These are phyloP conservation scores for Theocolax elegans DNA, from an alignment of 1,140 invertebrate species.

Conservation along the genomic window DNA sequence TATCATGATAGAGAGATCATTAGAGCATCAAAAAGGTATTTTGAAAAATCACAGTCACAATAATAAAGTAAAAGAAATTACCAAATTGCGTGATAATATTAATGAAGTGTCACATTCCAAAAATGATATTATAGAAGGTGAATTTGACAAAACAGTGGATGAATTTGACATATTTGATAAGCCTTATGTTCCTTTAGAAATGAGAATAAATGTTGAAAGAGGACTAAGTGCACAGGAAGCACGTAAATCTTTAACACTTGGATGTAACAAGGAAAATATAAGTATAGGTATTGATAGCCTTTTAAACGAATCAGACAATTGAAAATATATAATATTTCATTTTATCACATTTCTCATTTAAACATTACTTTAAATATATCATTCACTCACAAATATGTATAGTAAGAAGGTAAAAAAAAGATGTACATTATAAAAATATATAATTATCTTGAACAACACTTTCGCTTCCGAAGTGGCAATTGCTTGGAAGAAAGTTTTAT, in stretches of 20 bases:
- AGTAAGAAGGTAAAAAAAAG: too few species aligned
- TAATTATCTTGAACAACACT: neutral
- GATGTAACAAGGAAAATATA: conserved; percentile 6
- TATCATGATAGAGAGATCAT: neutral
- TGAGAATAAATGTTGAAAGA: conserved; percentile 44
- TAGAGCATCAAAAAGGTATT: conserved; percentile 26
- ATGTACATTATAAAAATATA: neutral
- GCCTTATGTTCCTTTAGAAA: conserved; percentile 52
- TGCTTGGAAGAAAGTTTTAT: conserved; percentile 5
- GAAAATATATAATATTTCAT: neutral
- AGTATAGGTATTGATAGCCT: conserved; percentile 47
- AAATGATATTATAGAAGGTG: too few species aligned
- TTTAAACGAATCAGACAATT: conserved; percentile 45
- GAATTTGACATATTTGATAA: conserved; percentile 54
- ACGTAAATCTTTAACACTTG: neutral
- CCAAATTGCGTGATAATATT: neutral
- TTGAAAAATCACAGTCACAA: conserved; percentile 6
- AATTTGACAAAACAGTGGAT: conserved; percentile 37
- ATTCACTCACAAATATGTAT: too few species aligned
- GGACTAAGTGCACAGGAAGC: neutral
- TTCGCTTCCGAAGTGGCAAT: neutral
- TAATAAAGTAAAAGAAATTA: neutral
- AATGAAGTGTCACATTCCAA: too few species aligned
- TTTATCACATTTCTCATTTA: conserved; percentile 9
- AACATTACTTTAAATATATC: neutral